Evolutionary conservation across 1,140 invertebrate genomes (phyloP).

Genomic region (Drosophila jambulina): DNA sequence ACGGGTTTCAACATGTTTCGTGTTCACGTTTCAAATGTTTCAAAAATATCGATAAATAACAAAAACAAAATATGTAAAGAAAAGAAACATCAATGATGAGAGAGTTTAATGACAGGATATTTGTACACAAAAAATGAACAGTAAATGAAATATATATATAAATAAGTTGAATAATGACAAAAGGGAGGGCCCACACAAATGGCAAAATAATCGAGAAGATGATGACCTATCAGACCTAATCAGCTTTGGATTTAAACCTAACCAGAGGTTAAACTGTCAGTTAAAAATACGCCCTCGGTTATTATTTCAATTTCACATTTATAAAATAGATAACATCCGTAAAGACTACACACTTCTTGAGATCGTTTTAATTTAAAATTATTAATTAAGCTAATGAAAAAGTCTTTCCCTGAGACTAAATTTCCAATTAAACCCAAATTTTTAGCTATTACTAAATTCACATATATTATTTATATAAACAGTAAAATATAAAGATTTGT

Average conservation of each 20-base stretch:
- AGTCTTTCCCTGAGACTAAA: neutral
- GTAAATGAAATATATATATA: slow-evolving; percentile 1
- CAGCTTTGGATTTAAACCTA: neutral
- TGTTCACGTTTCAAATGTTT: slow-evolving; percentile 53
- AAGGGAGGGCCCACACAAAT: neutral
- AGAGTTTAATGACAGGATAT: slow-evolving; percentile 28
- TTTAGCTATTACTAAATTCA: neutral
- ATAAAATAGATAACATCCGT: neutral
- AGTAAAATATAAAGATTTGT: neutral
- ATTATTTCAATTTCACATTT: neutral
- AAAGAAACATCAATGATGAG: slow-evolving; percentile 52
- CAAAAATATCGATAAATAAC: slow-evolving; percentile 46
- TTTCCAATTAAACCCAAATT: neutral
- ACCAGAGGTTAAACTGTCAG: neutral
- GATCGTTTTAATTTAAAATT: no score
- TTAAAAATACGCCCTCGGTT: neutral
- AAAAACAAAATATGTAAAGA: slow-evolving; percentile 60
- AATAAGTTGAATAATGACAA: neutral
- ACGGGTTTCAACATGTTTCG: slow-evolving; percentile 22
- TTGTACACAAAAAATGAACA: slow-evolving; percentile 30
- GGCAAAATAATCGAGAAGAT: neutral
- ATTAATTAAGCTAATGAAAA: neutral
- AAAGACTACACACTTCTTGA: neutral
- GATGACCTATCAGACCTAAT: neutral
- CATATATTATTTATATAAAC: neutral